Percentiles rank a stretch among this genome's conserved stretches.
Evolutionary conservation across 2,113 vertebrate genomes (phyloP).

Genomic region (Labeo rohita): DNA sequence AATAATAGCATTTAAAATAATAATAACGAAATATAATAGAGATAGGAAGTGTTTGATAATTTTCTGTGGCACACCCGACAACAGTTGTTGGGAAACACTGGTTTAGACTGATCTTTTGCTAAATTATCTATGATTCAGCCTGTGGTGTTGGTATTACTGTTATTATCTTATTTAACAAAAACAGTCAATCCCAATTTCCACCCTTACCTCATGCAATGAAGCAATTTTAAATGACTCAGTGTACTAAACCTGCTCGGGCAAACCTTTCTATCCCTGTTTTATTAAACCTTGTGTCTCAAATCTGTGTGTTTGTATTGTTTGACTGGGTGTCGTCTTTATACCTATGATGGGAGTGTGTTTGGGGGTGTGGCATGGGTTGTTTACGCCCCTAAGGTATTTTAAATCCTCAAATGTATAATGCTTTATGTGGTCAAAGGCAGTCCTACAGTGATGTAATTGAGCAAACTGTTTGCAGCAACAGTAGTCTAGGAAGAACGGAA

Average conservation of each 20-base stretch:
- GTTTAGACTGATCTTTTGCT: background rate
- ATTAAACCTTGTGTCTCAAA: background rate
- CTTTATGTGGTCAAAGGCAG: background rate
- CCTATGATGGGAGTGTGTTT: background rate
- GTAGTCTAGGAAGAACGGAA: background rate
- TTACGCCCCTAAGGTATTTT: background rate
- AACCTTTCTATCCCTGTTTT: background rate
- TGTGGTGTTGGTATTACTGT: background rate
- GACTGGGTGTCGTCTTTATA: background rate
- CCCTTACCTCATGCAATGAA: background rate
- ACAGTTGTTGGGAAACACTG: background rate
- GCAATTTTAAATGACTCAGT: background rate
- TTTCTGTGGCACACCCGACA: no score
- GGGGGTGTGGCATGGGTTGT: background rate
- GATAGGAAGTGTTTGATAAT: no score
- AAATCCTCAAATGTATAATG: background rate
- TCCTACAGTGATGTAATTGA: conserved; percentile 7
- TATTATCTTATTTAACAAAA: background rate
- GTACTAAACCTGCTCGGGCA: background rate
- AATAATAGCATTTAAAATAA: no score
- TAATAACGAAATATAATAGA: no score
- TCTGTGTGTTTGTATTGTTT: conserved; percentile 11
- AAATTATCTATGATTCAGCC: background rate
- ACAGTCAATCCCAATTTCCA: conserved; percentile 4
- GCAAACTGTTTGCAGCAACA: background rate